Percentiles rank a stretch among this genome's conserved stretches.
phyloP scores from a whole-genome alignment of 2,797 vertebrate genomes.

The Enteromius argenteus region DNA sequence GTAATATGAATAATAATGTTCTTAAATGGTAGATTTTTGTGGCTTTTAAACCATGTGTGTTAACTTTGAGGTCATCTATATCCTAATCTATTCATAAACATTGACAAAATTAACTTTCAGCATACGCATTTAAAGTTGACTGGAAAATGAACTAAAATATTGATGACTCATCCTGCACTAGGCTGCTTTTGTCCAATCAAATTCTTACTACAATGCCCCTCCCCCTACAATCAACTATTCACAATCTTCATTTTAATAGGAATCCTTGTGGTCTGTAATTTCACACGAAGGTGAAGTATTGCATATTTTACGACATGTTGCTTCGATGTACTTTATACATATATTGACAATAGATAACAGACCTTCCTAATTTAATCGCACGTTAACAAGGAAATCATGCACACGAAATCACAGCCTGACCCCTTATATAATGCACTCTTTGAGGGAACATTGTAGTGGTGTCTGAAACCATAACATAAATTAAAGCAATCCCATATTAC shows the following conservation, averaged over 20 bases:
- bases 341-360: neutral
- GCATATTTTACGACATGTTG: neutral
- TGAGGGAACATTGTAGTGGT: neutral
- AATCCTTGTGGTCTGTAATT: neutral
- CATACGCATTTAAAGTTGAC: neutral
- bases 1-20: neutral
- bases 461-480: neutral
- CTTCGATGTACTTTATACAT: neutral
- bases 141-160: neutral
- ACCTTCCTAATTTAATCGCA: neutral
- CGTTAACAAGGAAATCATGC: neutral
- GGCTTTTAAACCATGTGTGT: neutral
- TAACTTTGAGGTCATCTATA: neutral
- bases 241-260: neutral
- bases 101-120: neutral
- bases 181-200: neutral
- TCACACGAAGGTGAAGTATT: neutral
- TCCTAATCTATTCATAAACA: neutral
- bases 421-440: neutral
- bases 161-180: slow-evolving; percentile 15
- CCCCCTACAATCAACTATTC: neutral
- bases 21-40: neutral
- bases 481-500: neutral
- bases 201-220: neutral
- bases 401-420: neutral